Conservation (phyloP, 2,113 vertebrate species). For the Passer montanus region DNA sequence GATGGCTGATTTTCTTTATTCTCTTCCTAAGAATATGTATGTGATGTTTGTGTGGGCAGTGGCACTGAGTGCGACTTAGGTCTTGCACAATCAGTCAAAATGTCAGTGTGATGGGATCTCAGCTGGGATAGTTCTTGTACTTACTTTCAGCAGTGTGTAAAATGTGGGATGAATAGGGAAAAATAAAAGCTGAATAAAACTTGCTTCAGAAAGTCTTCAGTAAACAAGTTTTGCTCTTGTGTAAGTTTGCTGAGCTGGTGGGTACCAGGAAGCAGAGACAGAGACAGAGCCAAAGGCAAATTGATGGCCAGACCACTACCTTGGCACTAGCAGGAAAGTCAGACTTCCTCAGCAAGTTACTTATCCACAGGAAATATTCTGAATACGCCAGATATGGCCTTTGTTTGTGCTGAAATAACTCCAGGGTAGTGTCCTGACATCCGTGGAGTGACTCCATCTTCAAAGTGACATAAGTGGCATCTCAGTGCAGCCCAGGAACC, state of each 20-base stretch:
- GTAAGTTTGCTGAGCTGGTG: neutral
- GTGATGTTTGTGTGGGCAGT: neutral
- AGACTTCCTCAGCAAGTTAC: neutral
- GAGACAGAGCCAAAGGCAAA: neutral
- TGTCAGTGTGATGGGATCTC: neutral
- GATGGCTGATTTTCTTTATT: neutral
- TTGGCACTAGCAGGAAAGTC: neutral
- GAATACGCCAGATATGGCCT: neutral
- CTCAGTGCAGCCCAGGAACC: neutral
- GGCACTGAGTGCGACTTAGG: neutral
- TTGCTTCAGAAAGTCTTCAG: neutral
- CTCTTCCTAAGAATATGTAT: neutral
- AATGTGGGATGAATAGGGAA: neutral
- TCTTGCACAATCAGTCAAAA: neutral
- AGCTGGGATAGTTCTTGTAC: neutral
- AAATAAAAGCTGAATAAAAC: neutral
- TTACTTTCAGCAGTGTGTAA: neutral
- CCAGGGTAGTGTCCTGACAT: neutral
- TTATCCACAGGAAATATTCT: neutral
- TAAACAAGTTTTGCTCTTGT: neutral
- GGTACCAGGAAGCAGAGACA: neutral
- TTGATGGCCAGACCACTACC: neutral
- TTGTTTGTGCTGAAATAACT: neutral
- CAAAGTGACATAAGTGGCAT: neutral
- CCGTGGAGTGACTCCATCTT: neutral